phyloP scores from a whole-genome alignment of 2,888 invertebrate species.

The Gortyna flavago region DNA sequence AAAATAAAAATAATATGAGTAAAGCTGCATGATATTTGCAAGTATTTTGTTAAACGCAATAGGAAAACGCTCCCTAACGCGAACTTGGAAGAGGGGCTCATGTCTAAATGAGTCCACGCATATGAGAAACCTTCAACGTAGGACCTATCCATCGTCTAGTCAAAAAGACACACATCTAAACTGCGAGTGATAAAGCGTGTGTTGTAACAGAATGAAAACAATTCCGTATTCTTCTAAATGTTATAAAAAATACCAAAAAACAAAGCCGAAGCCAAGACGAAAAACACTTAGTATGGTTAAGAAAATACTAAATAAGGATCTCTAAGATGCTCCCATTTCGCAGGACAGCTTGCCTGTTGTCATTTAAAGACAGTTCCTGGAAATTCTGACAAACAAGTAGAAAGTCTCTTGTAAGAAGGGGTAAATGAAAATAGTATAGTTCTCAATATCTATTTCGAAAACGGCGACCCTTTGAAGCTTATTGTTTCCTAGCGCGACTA shows the following conservation, averaged over 20 bases:
- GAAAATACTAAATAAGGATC: not conserved
- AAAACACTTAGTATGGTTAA: not conserved
- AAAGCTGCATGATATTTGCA: not conserved
- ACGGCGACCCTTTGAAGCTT: not conserved
- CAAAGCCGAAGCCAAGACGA: not conserved
- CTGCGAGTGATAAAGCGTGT: not conserved
- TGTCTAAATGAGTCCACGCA: not conserved
- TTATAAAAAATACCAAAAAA: not conserved
- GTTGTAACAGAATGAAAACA: not conserved
- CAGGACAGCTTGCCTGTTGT: not conserved
- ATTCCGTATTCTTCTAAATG: not conserved
- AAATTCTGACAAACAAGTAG: not conserved
- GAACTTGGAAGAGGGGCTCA: not conserved
- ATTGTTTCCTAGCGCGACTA: not conserved
- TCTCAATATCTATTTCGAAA: not conserved
- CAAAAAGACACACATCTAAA: not conserved
- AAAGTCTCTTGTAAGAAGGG: slow-evolving; percentile 4
- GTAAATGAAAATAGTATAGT: slow-evolving; percentile 1
- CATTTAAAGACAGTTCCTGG: not conserved
- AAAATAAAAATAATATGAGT: not conserved
- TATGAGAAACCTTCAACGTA: not conserved
- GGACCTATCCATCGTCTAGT: not conserved
- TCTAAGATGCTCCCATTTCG: not conserved
- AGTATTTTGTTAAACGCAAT: not conserved
- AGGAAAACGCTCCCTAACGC: not conserved